phyloP scores from a whole-genome alignment of 2,113 vertebrate genomes.

The Ictidomys tridecemlineatus region DNA sequence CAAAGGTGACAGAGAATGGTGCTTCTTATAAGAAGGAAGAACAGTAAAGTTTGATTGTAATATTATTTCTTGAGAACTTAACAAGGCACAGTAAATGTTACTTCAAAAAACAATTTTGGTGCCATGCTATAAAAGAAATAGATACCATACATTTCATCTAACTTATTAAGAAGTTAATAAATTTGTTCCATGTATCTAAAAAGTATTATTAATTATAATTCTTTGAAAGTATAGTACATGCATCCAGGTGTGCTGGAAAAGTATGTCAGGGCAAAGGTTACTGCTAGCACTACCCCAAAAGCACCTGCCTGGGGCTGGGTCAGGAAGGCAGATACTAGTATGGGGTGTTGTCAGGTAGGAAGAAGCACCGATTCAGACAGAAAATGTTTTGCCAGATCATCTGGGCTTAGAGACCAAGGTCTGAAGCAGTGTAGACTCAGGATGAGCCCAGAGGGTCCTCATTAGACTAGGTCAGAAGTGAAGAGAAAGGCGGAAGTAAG shows the following conservation, averaged over 20 bases:
- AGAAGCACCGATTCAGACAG: not conserved
- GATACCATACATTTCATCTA: not conserved
- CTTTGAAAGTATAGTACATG: not conserved
- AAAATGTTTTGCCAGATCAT: not conserved
- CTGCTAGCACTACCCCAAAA: not conserved
- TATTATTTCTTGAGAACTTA: conserved; percentile 37
- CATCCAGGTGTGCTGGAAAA: not conserved
- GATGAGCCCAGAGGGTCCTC: not conserved
- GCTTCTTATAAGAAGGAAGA: not conserved
- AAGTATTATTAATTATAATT: not conserved
- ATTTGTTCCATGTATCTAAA: not conserved
- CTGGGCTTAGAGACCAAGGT: not conserved
- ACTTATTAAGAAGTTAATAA: not conserved
- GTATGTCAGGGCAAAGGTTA: not conserved
- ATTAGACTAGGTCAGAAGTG: not conserved
- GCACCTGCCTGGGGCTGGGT: not conserved
- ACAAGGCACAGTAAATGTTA: not conserved
- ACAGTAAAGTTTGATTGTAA: not conserved
- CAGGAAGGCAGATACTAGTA: not conserved
- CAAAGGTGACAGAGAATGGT: not conserved
- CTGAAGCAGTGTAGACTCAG: not conserved
- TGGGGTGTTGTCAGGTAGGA: not conserved
- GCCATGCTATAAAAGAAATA: not conserved
- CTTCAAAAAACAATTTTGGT: conserved; percentile 27
- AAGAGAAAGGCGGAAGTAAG: not conserved